Conservation (phyloP, 2,888 invertebrate species). For the Ennomos erosarius region DNA sequence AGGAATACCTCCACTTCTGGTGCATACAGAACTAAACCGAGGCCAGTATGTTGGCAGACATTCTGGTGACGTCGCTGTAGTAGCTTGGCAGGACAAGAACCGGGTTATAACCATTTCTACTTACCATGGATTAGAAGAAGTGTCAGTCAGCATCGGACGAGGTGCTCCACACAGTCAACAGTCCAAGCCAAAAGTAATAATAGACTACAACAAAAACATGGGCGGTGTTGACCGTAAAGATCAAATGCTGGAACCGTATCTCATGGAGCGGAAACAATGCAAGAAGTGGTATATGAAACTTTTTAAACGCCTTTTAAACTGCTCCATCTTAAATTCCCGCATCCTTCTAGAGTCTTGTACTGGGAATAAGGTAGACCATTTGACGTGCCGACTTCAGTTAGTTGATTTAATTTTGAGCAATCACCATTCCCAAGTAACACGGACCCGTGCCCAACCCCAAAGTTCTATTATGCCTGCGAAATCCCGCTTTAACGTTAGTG, state of each 20-base stretch:
- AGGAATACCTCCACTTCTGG: constrained; percentile 12
- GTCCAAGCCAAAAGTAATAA: constrained; percentile 8
- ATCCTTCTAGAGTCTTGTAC: too few relatives aligned
- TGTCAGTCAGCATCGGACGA: constrained; percentile 2
- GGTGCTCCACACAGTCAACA: constrained; percentile 2
- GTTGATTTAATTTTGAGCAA: too few relatives aligned
- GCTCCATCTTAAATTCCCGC: constrained; percentile 4
- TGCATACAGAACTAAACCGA: constrained; percentile 5
- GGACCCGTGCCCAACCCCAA: too few relatives aligned
- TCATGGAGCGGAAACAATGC: constrained; percentile 32
- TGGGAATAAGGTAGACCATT: too few relatives aligned
- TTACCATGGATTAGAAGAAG: constrained; percentile 18
- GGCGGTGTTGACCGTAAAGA: constrained; percentile 17
- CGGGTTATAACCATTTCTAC: constrained; percentile 15
- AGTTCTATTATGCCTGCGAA: too few relatives aligned
- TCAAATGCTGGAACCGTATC: constrained; percentile 26
- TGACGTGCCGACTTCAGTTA: too few relatives aligned
- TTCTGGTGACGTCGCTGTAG: constrained; percentile 5
- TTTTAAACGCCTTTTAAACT: constrained; percentile 23
- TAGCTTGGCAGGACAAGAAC: constrained; percentile 16
- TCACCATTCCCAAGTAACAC: too few relatives aligned
- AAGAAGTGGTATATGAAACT: constrained; percentile 36
- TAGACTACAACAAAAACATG: constrained; percentile 23
- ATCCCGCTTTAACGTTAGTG: too few relatives aligned
- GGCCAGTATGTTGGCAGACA: constrained; percentile 9